Base-by-base conservation (phyloP, 1,140 invertebrate species). In the Pseudobourletiella spinata region DNA sequence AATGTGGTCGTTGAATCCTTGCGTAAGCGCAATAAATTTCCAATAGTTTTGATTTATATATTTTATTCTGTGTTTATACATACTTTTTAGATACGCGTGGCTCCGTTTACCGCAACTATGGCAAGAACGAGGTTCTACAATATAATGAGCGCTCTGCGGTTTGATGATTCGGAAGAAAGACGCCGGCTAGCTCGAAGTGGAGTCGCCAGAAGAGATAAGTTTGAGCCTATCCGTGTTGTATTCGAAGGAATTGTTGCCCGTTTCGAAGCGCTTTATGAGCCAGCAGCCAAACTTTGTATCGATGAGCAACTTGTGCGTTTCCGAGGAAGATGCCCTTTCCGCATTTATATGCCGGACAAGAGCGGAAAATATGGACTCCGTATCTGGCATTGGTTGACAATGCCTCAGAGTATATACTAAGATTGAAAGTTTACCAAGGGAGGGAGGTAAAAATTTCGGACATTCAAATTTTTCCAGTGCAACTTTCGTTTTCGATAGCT, bases 291-390 rank as follows among this genome's bases (percentile, higher is more conserved):
- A 39, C n/a, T 39, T 8, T 39, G 32, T n/a, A n/a, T 39, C 8
- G 32, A 39, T 39, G 32, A 39, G n/a, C 32, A 39, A 39, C 8
- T 39, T 39, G n/a, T 39, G n/a, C 8, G n/a, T 11, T 39, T 39
- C n/a, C 32, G 32, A n/a, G 70, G 73, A 29, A 65, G 62, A 25
- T 74, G 72, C 63, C 30, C 54, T n/a, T 74, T 74, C 65, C 54
- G 69, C 24, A 63, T 74, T 1, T 76, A 74, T 57, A 75, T 75
- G 18, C 67, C 72, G 26, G 69, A 57, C n/a, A 74, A 76, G 66
- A 66, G 66, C 24, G 60, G 64, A n/a, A 71, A 70, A 57, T 71
- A 71, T 56, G 70, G 71, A 48, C 43, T 72, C 15, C 72, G 71
- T 61, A 62, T 73, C 25, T 46, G 44, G 18, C 44, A 8, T 8